Conservation (phyloP, 1,140 invertebrate species). For the Cecropterus lyciades region DNA sequence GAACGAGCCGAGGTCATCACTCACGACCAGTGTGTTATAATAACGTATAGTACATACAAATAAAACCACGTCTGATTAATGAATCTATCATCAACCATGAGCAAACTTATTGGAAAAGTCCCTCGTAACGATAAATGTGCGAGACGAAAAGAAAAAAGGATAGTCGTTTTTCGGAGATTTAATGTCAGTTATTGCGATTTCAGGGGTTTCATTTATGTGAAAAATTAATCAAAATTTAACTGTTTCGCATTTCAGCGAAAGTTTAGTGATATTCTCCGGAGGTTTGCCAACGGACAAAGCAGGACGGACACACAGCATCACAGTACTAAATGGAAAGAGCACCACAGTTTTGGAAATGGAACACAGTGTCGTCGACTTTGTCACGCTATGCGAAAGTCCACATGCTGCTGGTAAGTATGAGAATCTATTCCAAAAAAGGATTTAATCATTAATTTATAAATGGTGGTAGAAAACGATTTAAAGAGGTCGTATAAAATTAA, state of each 20-base stretch:
- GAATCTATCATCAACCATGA: background rate
- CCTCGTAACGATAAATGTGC: background rate
- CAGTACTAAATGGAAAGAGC: conserved; percentile 96
- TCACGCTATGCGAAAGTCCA: conserved; percentile 96
- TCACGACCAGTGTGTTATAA: background rate
- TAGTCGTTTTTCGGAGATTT: background rate
- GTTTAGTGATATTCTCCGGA: conserved; percentile 93
- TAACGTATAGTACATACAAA: background rate
- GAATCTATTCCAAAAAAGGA: too few species aligned
- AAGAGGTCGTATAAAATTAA: too few species aligned
- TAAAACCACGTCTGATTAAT: background rate
- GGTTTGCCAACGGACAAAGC: conserved; percentile 96
- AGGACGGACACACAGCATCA: conserved; percentile 96
- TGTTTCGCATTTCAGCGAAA: conserved; percentile 57
- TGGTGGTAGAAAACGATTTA: too few species aligned
- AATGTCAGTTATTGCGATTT: background rate
- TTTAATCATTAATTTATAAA: too few species aligned
- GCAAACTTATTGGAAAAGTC: too few species aligned
- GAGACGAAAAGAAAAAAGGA: too few species aligned
- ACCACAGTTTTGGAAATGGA: conserved; percentile 99
- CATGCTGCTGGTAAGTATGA: conserved; percentile 93
- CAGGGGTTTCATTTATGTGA: too few species aligned
- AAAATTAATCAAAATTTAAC: too few species aligned
- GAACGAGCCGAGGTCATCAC: conserved; percentile 3
- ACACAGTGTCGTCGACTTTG: conserved; percentile 98